These are phyloP conservation scores for Drosophila emarginata DNA, from an alignment of 2,888 invertebrate species.

Conservation along the genomic window DNA sequence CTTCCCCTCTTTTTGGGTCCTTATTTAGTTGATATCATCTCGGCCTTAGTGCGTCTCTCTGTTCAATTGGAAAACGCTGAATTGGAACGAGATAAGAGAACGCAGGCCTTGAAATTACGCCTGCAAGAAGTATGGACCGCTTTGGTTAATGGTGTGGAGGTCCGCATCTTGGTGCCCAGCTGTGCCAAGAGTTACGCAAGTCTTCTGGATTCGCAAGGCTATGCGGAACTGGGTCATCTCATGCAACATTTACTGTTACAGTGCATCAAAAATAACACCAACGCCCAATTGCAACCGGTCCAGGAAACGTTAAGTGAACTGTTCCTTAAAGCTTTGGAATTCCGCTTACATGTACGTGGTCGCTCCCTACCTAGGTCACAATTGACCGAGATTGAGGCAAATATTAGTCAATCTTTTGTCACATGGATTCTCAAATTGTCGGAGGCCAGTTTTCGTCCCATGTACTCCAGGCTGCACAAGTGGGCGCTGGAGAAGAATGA, in stretches of 20 bases:
- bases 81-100: conserved; percentile 82
- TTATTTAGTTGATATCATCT: conserved; percentile 89
- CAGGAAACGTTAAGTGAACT: conserved; percentile 88
- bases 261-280: conserved; percentile 86
- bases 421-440: conserved; percentile 93
- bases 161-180: conserved; percentile 90
- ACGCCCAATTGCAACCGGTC: conserved; percentile 86
- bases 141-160: conserved; percentile 87
- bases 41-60: conserved; percentile 84
- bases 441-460: conserved; percentile 93
- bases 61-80: conserved; percentile 78
- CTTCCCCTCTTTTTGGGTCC: conserved; percentile 93
- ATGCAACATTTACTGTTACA: conserved; percentile 89
- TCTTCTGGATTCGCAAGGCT: conserved; percentile 85
- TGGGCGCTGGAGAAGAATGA: conserved; percentile 88
- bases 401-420: conserved; percentile 90
- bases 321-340: conserved; percentile 88
- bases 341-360: conserved; percentile 85
- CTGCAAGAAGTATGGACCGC: conserved; percentile 86
- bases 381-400: conserved; percentile 87
- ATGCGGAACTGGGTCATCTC: conserved; percentile 86
- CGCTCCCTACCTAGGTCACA: conserved; percentile 77
- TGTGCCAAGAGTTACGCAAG: conserved; percentile 86
- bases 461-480: conserved; percentile 93
- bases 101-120: conserved; percentile 84